Percentiles rank a stretch among this genome's conserved stretches.
Conservation (phyloP, 2,888 invertebrate genomes). For the Druceiella hillmani region DNA sequence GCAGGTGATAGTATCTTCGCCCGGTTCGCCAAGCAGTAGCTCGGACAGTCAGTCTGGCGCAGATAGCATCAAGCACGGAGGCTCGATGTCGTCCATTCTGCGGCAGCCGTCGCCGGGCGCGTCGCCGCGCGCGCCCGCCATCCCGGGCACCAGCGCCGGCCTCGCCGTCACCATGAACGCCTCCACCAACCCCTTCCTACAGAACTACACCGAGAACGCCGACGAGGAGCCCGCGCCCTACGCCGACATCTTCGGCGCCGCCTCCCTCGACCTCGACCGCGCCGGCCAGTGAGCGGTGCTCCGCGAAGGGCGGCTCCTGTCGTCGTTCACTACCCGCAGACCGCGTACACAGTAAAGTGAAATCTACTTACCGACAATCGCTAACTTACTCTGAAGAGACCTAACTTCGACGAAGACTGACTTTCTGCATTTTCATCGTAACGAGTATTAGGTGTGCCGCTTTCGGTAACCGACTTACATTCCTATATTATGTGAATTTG, state of each 20-base stretch:
- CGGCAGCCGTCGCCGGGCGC: constrained; percentile 43
- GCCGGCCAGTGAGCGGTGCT: too few species aligned
- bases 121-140: constrained; percentile 42
- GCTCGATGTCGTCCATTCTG: constrained; percentile 45
- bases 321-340: too few species aligned
- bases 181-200: constrained; percentile 58
- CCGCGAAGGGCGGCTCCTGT: too few species aligned
- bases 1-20: constrained; percentile 64
- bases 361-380: too few species aligned
- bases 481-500: too few species aligned
- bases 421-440: too few species aligned
- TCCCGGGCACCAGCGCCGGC: constrained; percentile 57
- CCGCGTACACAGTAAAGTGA: too few species aligned
- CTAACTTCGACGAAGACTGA: too few species aligned
- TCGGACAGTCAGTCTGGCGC: constrained; percentile 78
- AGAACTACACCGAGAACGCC: constrained; percentile 47
- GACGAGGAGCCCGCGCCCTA: constrained; percentile 39
- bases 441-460: too few species aligned
- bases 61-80: constrained; percentile 64
- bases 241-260: constrained; percentile 41
- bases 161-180: constrained; percentile 56
- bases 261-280: constrained; percentile 24
- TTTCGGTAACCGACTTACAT: too few species aligned
- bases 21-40: constrained; percentile 84
- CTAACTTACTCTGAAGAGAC: too few species aligned